phyloP scores from a whole-genome alignment of 2,888 invertebrate species.

The Odontothrips loti region DNA sequence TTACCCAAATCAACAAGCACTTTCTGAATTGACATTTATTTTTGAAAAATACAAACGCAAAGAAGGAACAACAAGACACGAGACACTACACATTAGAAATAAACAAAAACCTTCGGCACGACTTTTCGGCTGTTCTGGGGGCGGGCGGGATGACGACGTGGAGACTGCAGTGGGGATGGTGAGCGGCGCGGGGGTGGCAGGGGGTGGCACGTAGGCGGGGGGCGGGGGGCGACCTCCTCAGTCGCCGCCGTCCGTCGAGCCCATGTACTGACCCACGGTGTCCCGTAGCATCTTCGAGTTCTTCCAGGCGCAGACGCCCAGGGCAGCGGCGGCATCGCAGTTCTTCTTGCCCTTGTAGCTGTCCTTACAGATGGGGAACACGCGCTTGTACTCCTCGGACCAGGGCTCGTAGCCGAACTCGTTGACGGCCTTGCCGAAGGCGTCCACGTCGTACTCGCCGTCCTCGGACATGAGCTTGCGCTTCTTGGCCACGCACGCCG shows the following conservation, averaged over 20 bases:
- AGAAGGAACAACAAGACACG: neutral
- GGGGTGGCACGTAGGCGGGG: neutral
- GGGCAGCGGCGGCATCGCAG: neutral
- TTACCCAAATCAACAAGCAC: no score
- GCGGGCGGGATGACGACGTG: neutral
- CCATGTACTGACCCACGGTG: constrained; percentile 10
- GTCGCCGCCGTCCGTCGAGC: neutral
- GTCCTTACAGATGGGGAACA: constrained; percentile 13
- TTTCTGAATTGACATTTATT: neutral
- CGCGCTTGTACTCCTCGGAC: neutral
- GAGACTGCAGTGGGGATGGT: neutral
- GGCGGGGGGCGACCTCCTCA: neutral
- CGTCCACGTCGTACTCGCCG: constrained; percentile 25
- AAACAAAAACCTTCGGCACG: neutral
- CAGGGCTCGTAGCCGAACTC: constrained; percentile 14
- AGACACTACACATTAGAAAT: no score
- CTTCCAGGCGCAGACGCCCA: constrained; percentile 12
- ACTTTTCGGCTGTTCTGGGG: neutral
- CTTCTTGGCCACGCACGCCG: constrained; percentile 22
- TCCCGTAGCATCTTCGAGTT: constrained; percentile 11
- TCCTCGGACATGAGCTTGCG: constrained; percentile 24
- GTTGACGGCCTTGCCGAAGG: neutral
- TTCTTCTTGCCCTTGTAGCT: constrained; percentile 13
- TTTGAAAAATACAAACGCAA: constrained; percentile 15
- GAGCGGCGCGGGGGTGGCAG: neutral